Conservation (phyloP, 1,140 invertebrate genomes). For the Drosophila orena region DNA sequence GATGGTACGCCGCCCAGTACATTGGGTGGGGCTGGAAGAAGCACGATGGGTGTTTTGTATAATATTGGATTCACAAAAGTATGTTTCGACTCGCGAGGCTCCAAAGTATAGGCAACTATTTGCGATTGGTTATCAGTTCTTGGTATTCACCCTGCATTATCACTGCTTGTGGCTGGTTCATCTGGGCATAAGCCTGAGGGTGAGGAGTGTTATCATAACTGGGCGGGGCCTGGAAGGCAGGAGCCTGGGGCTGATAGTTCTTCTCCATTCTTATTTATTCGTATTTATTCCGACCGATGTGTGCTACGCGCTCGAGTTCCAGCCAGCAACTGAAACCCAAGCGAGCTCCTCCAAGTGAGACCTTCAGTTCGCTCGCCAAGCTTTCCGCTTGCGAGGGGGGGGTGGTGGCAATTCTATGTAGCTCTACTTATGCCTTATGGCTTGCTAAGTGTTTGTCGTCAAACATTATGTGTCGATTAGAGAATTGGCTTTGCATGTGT, state of each 20-base stretch:
- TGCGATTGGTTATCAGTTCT: neutral
- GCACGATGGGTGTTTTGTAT: neutral
- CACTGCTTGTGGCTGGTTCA: neutral
- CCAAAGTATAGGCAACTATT: no score
- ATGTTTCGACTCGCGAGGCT: neutral
- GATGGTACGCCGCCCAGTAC: slow-evolving; percentile 40
- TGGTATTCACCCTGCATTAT: slow-evolving; percentile 2
- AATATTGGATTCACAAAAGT: neutral
- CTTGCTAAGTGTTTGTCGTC: neutral
- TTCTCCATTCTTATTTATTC: slow-evolving; percentile 34
- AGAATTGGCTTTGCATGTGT: neutral
- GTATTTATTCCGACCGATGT: slow-evolving; percentile 1
- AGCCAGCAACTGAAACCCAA: slow-evolving; percentile 17
- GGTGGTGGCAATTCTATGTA: neutral
- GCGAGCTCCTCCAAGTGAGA: neutral
- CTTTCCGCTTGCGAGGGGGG: no score
- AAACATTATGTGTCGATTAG: neutral
- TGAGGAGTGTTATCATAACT: slow-evolving; percentile 19
- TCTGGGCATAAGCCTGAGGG: neutral
- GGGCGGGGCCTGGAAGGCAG: slow-evolving; percentile 4
- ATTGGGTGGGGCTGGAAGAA: neutral
- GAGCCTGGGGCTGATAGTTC: neutral
- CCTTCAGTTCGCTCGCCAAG: neutral
- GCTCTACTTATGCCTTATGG: no score
- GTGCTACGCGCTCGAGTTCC: slow-evolving; percentile 15